Base-by-base conservation (phyloP, 2,113 vertebrate species). In the Grammomys surdaster region DNA sequence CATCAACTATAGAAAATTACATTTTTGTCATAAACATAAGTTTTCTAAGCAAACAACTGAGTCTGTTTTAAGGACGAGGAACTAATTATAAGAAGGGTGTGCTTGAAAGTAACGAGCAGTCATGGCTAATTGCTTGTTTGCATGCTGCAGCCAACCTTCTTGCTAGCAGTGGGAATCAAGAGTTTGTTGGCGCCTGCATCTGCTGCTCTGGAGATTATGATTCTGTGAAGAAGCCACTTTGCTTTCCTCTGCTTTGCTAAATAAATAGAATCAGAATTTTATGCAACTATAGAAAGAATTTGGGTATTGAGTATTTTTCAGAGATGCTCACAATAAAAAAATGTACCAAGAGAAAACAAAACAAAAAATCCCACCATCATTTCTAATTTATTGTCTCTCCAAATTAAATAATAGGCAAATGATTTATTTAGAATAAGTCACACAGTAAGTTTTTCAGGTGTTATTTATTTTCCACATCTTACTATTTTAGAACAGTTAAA, bases 201-300 rank as follows among this genome's bases (percentile, higher is more conserved):
- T 89, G 78, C 90, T 86, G 54, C 26, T 96, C 76, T 95, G 58
- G 20, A 95, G 36, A 88, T 92, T 72, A 70, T 94, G 31, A 87
- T 26, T 43, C 54, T 90, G 90, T 13, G 76, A 93, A 63, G 31
- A 97, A 95, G 46, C 2, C 4, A 89, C 86, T 92, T 96, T 87
- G 54, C 87, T 92, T 94, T 93, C 20, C 91, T 33, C 94, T 92
- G 16, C 28, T 96, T 94, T 90, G 31, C n/a, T 69, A 86, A 86
- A 69, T 78, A 88, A 95, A 97, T 67, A 88, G 67, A 89, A 73
- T 90, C 70, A 92, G 93, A 60, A 96, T 72, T 86, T 87, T 92
- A 91, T 60, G n/a, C 36, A 60, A 89, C 40, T 7, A 1, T 72
- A 56, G 81, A 54, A 91, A 88, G 28, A 94, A 33, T 72, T 16